These are phyloP conservation scores for Stomorhina lunata DNA, from an alignment of 2,888 invertebrate species.

Conservation along the genomic window DNA sequence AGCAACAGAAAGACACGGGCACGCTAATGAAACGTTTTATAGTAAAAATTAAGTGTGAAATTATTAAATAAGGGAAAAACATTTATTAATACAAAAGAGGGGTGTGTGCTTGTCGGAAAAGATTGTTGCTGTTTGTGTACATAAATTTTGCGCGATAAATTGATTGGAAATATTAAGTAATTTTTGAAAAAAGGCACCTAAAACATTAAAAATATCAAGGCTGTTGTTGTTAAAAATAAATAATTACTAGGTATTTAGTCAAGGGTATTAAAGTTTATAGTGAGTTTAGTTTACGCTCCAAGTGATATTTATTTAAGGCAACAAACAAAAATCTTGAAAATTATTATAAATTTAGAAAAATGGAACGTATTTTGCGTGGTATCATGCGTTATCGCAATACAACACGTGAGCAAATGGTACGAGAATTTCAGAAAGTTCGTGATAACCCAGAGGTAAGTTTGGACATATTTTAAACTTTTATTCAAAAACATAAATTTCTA, in stretches of 20 bases:
- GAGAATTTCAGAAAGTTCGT: conserved; percentile 93
- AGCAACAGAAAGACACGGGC: background rate
- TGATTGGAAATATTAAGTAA: too few species aligned
- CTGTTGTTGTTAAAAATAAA: conserved; percentile 16
- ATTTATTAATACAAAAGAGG: background rate
- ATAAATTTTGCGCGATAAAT: too few species aligned
- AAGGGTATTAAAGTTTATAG: background rate
- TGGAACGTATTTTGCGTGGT: conserved; percentile 94
- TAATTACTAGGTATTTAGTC: background rate
- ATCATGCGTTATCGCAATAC: conserved; percentile 93
- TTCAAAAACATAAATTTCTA: too few species aligned
- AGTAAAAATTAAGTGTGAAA: background rate
- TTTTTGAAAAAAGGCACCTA: too few species aligned
- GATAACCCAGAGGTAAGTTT: conserved; percentile 86
- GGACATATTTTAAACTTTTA: too few species aligned
- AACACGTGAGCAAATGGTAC: conserved; percentile 91
- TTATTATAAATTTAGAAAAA: conserved; percentile 74
- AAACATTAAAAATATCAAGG: background rate
- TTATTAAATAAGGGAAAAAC: background rate
- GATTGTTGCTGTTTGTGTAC: background rate
- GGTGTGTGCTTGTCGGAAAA: background rate
- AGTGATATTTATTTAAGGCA: background rate
- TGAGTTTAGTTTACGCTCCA: background rate
- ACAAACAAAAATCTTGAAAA: background rate
- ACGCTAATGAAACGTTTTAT: background rate